Conservation (phyloP, 1,140 invertebrate species). For the Aethina tumida region DNA sequence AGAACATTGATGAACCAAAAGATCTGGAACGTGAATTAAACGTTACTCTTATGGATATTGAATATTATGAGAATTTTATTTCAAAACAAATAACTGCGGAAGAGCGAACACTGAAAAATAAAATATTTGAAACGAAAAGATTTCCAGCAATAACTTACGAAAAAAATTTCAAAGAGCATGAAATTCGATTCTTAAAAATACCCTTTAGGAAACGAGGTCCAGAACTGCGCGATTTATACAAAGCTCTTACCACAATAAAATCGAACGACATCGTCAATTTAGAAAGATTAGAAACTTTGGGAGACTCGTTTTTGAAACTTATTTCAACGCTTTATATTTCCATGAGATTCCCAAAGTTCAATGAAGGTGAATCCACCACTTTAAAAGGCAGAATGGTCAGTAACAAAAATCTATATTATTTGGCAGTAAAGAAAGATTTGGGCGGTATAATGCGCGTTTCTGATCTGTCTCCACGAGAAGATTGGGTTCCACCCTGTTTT, state of each 20-base stretch:
- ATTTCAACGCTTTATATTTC: constrained; percentile 58
- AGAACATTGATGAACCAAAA: constrained; percentile 48
- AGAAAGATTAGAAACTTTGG: constrained; percentile 76
- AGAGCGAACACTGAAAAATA: constrained; percentile 13
- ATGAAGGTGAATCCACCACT: constrained; percentile 68
- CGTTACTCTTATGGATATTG: constrained; percentile 53
- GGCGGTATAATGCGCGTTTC: constrained; percentile 50
- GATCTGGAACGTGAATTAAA: constrained; percentile 52
- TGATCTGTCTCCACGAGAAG: constrained; percentile 52
- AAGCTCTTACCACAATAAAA: constrained; percentile 61
- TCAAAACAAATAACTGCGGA: constrained; percentile 6
- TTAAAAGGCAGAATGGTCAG: constrained; percentile 69
- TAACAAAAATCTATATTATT: constrained; percentile 69
- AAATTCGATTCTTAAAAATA: constrained; percentile 18
- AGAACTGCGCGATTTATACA: constrained; percentile 31
- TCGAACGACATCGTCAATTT: constrained; percentile 71
- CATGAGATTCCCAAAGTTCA: constrained; percentile 52
- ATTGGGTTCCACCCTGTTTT: constrained; percentile 60
- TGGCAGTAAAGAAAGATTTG: constrained; percentile 44
- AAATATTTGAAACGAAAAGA: constrained; percentile 7
- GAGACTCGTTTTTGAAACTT: constrained; percentile 84
- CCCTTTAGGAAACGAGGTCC: constrained; percentile 6
- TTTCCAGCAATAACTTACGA: constrained; percentile 19
- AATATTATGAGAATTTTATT: constrained; percentile 55
- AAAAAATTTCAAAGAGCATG: constrained; percentile 21